Evolutionary conservation across 2,888 invertebrate species (phyloP).

Genomic region (Magallana nippona): DNA sequence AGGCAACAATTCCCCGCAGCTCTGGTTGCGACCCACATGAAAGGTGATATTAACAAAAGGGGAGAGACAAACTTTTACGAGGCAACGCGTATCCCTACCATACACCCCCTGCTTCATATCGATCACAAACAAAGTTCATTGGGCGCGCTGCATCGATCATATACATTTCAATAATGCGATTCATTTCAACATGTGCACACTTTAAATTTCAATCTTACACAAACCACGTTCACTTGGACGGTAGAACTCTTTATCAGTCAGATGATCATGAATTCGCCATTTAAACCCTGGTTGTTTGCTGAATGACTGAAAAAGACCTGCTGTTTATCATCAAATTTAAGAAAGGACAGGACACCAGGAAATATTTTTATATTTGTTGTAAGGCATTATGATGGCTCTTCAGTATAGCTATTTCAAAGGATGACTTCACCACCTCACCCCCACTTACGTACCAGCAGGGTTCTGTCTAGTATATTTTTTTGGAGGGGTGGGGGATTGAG

Average conservation of each 20-base stretch:
- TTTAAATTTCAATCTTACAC: conserved; percentile 15
- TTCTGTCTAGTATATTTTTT: too few species aligned
- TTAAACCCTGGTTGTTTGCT: conserved; percentile 1
- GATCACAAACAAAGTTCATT: conserved; percentile 1
- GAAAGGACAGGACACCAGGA: background rate
- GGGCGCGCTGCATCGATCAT: conserved; percentile 32
- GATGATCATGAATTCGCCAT: conserved; percentile 13
- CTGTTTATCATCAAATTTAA: conserved; percentile 9
- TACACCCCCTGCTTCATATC: conserved; percentile 5
- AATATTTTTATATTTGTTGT: background rate
- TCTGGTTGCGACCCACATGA: conserved; percentile 33
- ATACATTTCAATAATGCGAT: conserved; percentile 33
- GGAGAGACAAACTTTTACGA: conserved; percentile 32
- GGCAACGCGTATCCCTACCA: background rate
- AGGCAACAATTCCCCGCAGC: conserved; percentile 16
- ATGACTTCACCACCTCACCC: too few species aligned
- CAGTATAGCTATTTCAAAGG: too few species aligned
- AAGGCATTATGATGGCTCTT: too few species aligned
- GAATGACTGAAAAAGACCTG: background rate
- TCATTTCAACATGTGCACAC: conserved; percentile 18
- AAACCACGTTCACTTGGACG: background rate
- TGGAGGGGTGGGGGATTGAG: too few species aligned
- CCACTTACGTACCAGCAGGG: too few species aligned
- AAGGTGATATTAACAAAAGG: conserved; percentile 29
- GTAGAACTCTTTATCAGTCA: conserved; percentile 1